Base-by-base conservation (phyloP, 2,888 invertebrate genomes). In the Ochropleura plecta region DNA sequence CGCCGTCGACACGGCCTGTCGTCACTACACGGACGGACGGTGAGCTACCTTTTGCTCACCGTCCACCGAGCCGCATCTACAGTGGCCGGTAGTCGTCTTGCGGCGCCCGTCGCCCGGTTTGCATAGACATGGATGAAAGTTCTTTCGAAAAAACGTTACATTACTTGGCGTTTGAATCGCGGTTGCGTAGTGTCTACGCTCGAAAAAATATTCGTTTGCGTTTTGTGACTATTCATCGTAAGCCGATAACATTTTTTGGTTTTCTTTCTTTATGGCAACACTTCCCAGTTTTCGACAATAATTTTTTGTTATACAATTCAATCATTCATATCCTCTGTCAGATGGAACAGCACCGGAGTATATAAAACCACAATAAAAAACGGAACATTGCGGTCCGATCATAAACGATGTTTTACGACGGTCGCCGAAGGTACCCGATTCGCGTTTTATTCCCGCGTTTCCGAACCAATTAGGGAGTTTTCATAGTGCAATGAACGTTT, bases 401-500 rank as follows among this genome's bases (percentile, higher is more conserved):
- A 87, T 86, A 86, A 85, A 85, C 71, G 67, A 66, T 46, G 55
- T 59, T 85, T 85, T 85, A 86, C 73, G 80, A 76, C 67, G 70
- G 70, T 78, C 53, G 66, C 68, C 49, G 75, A 53, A 76, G 70
- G 79, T 79, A 63, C 67, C 40, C 78, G 77, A 69, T 77, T 72
- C 76, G 40, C 59, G 65, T 79, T 87, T 84, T 87, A 84, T 87
- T 79, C 72, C 74, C 76, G 74, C 82, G 53, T 86, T 82, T 71
- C 74, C 20, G 68, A 76, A 78, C 75, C 86, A 84, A 86, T 87
- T 87, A 87, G 84, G 63, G 60, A 16, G 65, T 68, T 86, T 83
- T 86, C 82, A 86, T 84, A 79, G 79, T 55, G 82, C 81, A 48
- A 75, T 83, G 79, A 81, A 84, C 70, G 51, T 10, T 79, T 65